Base-by-base conservation (phyloP, 2,888 invertebrate species). In the Drosophila conformis region DNA sequence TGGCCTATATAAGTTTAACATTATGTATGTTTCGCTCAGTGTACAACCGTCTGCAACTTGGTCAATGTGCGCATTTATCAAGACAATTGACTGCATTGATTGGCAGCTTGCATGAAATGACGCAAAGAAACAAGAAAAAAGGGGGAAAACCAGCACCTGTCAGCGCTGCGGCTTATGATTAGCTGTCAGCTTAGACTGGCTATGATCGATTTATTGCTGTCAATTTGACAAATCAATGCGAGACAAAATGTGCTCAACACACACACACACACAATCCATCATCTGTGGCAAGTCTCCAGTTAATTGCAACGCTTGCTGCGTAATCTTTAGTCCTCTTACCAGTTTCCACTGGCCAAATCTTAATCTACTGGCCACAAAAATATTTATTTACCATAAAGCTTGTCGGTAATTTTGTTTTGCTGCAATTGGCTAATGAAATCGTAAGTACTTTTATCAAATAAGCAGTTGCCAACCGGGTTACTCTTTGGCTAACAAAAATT, bases 181-280 rank as follows among this genome's bases (percentile, higher is more conserved):
- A 90, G 83, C 89, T 87, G 91, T 90, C 89, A 82, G 71, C 63
- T 83, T 73, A 74, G 73, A 76, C 78, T 76, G 79, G 69, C 81
- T 82, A 72, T 88, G 90, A 90, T 89, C 78, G 91, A 90, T 90
- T 90, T 90, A 90, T 90, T 89, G 91, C 88, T 79, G 89, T 90
- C 90, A 87, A 90, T 86, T 89, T 90, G 90, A 90, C 86, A 90
- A 90, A 90, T 90, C 89, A 89, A 86, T 87, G 86, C 76, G 77
- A 65, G 29, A 54, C 56, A 52, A 52, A 31, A 52, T 52, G 33
- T 52, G n/a, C 18, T 49, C 18, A 25, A 56, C 56, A 29, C 51
- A 31, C n/a, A 49, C 10, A 31, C 11, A 21, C 29, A 61, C 51
- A 25, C 59, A 65, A 51, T 56, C 48, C 27, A 58, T 31, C n/a